These are phyloP conservation scores for Rhagium mordax DNA, from an alignment of 2,888 invertebrate species.

Conservation along the genomic window DNA sequence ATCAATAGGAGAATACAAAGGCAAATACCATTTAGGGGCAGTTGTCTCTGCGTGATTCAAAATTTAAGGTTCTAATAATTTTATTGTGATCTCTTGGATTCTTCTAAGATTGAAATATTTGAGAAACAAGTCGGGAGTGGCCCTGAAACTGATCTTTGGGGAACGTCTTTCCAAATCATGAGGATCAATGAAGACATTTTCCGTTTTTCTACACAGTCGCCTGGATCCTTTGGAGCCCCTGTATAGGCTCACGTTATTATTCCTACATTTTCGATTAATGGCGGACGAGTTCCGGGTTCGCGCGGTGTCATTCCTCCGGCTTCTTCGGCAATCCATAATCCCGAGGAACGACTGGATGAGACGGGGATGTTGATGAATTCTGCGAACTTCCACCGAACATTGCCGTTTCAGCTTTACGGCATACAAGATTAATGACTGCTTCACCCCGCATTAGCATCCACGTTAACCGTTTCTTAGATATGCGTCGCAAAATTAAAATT, in stretches of 20 bases:
- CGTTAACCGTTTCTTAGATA: constrained; percentile 20
- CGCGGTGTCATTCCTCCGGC: background rate
- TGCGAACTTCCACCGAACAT: background rate
- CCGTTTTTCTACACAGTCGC: no score
- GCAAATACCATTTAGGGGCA: no score
- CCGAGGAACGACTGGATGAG: background rate
- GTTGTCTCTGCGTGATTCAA: no score
- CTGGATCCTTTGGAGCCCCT: no score
- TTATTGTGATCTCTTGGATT: no score
- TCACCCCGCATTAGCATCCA: constrained; percentile 37
- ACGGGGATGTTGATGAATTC: background rate
- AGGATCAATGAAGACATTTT: no score
- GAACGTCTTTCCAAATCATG: no score
- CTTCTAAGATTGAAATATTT: no score
- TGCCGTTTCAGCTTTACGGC: background rate
- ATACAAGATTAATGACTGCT: constrained; percentile 38
- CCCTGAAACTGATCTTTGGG: no score
- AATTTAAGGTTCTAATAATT: no score
- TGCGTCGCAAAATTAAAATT: constrained; percentile 1
- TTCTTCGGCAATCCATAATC: constrained; percentile 4
- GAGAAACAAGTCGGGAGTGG: no score
- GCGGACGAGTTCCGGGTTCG: constrained; percentile 7
- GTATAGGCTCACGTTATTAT: no score
- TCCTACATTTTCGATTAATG: background rate
- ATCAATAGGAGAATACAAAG: background rate